Percentiles rank a stretch among this genome's conserved stretches.
These are phyloP conservation scores for Argyrosomus regius DNA, from an alignment of 2,797 vertebrate genomes.

Conservation along the genomic window DNA sequence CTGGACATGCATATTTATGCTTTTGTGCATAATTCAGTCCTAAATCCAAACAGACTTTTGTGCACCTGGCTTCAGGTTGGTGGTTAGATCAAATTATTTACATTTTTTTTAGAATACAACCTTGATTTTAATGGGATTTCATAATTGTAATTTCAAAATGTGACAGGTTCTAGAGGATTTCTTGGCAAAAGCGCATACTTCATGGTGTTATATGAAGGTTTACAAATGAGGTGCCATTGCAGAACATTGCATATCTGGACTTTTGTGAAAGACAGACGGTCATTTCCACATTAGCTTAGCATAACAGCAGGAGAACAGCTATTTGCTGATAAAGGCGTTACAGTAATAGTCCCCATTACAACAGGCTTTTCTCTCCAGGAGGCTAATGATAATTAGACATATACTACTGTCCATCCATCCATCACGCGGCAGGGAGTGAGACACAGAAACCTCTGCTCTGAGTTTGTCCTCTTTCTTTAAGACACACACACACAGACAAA, in stretches of 20 bases:
- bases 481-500: conserved; percentile 30
- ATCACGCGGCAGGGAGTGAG: conserved; percentile 73
- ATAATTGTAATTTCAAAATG: neutral
- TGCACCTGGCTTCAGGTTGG: neutral
- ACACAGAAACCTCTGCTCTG: conserved; percentile 29
- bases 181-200: neutral
- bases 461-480: conserved; percentile 26
- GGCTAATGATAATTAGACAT: conserved; percentile 77
- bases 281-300: conserved; percentile 24
- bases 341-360: conserved; percentile 68
- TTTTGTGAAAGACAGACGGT: conserved; percentile 44
- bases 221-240: neutral
- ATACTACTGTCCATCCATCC: conserved; percentile 72
- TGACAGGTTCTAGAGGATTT: neutral
- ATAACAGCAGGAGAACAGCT: conserved; percentile 64
- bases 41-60: neutral
- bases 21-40: neutral
- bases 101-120: neutral
- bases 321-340: conserved; percentile 65
- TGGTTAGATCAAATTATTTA: neutral
- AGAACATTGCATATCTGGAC: conserved; percentile 1
- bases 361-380: conserved; percentile 69
- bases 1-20: neutral
- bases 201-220: neutral
- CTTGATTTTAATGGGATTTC: neutral